These are phyloP conservation scores for Melanotaenia nigrans DNA, from an alignment of 2,797 vertebrate genomes.

Conservation along the genomic window DNA sequence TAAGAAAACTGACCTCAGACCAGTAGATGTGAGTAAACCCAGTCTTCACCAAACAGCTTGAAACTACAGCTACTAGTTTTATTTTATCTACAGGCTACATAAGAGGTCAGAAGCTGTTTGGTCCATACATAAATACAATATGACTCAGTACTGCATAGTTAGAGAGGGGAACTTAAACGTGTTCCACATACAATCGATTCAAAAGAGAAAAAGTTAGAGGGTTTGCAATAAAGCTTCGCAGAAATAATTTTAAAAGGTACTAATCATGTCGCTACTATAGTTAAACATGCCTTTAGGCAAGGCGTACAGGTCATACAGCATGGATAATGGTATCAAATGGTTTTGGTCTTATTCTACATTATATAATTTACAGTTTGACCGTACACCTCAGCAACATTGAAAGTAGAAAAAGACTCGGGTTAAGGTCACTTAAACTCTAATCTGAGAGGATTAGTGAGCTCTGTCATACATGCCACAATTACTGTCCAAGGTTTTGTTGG, in stretches of 20 bases:
- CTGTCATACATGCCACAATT: slow-evolving; percentile 28
- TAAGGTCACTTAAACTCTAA: slow-evolving; percentile 76
- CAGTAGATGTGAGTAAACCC: not conserved
- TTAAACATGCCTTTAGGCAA: slow-evolving; percentile 42
- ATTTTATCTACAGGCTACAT: slow-evolving; percentile 45
- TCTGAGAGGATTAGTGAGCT: slow-evolving; percentile 41
- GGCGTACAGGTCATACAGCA: slow-evolving; percentile 55
- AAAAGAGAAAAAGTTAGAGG: slow-evolving; percentile 46
- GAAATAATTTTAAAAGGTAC: slow-evolving; percentile 27
- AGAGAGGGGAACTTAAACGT: slow-evolving; percentile 47
- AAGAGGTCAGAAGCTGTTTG: slow-evolving; percentile 48
- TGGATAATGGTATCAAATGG: slow-evolving; percentile 50
- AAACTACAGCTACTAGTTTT: slow-evolving; percentile 23
- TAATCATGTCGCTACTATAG: slow-evolving; percentile 38
- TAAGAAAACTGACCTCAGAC: slow-evolving; percentile 20
- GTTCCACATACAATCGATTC: slow-evolving; percentile 65
- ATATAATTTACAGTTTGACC: slow-evolving; percentile 51
- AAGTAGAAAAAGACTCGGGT: slow-evolving; percentile 33
- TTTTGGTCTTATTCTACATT: slow-evolving; percentile 66
- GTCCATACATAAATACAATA: slow-evolving; percentile 51
- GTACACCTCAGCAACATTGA: slow-evolving; percentile 38
- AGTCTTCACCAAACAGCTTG: slow-evolving; percentile 37
- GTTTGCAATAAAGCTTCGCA: slow-evolving; percentile 46
- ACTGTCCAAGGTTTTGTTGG: slow-evolving; percentile 46
- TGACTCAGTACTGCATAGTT: slow-evolving; percentile 78